Conservation (phyloP, 2,113 vertebrate species). For the Marcusenius ussheri region DNA sequence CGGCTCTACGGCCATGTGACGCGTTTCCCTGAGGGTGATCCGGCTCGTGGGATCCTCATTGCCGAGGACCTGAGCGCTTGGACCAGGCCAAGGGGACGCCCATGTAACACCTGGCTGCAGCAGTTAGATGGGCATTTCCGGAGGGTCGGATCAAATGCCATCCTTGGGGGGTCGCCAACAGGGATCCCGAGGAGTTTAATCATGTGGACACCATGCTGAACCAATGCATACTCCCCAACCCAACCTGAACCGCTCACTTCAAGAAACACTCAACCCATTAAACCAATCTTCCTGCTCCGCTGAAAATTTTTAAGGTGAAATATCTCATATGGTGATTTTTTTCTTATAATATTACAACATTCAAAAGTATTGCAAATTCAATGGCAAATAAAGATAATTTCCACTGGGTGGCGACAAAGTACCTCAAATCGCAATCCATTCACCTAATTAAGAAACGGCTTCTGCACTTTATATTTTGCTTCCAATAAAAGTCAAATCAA, state of each 20-base stretch:
- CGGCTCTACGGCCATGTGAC: fast-evolving
- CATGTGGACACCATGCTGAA: background rate
- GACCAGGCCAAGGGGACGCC: background rate
- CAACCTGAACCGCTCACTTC: background rate
- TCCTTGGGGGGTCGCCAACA: background rate
- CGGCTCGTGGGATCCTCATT: too few species aligned
- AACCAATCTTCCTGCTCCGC: background rate
- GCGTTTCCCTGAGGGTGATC: too few species aligned
- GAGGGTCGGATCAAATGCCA: background rate
- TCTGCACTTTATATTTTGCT: background rate
- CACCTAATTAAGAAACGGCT: background rate
- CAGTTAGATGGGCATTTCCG: background rate
- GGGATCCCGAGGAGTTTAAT: background rate
- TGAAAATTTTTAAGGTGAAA: background rate
- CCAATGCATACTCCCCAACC: background rate
- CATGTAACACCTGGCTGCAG: background rate
- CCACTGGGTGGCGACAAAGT: constrained; percentile 7
- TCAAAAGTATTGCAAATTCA: background rate
- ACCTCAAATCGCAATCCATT: background rate
- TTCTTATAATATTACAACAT: background rate
- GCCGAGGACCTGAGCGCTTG: too few species aligned
- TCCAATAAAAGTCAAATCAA: background rate
- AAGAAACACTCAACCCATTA: background rate
- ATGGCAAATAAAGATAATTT: background rate
- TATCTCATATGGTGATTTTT: background rate